These are phyloP conservation scores for Bombus affinis DNA, from an alignment of 1,140 invertebrate genomes.

Conservation along the genomic window DNA sequence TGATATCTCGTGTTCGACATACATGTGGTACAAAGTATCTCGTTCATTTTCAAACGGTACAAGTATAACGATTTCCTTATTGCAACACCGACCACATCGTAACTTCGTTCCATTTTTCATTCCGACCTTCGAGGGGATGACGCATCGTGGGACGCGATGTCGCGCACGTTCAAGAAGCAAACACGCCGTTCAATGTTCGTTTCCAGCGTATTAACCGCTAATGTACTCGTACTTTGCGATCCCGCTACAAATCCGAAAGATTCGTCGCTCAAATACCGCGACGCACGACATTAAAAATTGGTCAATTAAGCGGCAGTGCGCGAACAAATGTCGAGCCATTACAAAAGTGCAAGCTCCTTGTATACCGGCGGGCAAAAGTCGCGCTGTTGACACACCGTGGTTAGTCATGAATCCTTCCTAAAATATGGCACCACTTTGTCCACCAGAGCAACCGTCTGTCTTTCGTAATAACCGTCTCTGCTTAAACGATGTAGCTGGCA, in stretches of 20 bases:
- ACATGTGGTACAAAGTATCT: not conserved
- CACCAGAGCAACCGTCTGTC: conserved; percentile 42
- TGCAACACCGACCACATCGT: not conserved
- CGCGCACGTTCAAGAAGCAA: conserved; percentile 9
- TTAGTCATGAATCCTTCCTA: conserved; percentile 60
- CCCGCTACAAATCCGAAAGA: not conserved
- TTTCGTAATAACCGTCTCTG: conserved; percentile 55
- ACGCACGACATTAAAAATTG: conserved; percentile 32
- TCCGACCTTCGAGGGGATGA: conserved; percentile 5
- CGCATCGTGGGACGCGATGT: not conserved
- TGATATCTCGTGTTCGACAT: not conserved
- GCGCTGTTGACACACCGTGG: conserved; percentile 42
- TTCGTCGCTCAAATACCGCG: conserved; percentile 29
- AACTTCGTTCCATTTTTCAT: not conserved
- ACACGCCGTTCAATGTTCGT: conserved; percentile 23
- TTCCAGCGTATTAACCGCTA: conserved; percentile 41
- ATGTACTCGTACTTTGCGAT: not conserved
- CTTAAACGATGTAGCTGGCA: conserved; percentile 28
- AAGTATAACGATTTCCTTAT: conserved; percentile 6
- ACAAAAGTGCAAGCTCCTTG: conserved; percentile 40
- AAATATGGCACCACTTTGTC: conserved; percentile 66
- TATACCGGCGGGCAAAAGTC: conserved; percentile 26
- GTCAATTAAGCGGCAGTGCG: conserved; percentile 55
- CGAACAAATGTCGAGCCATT: conserved; percentile 52
- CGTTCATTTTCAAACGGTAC: not conserved